A percentile compares a stretch with the other conserved stretches of the same genome.
Conservation (phyloP, 92 coral and sea anemone genomes). For the Blastomussa wellsi region DNA sequence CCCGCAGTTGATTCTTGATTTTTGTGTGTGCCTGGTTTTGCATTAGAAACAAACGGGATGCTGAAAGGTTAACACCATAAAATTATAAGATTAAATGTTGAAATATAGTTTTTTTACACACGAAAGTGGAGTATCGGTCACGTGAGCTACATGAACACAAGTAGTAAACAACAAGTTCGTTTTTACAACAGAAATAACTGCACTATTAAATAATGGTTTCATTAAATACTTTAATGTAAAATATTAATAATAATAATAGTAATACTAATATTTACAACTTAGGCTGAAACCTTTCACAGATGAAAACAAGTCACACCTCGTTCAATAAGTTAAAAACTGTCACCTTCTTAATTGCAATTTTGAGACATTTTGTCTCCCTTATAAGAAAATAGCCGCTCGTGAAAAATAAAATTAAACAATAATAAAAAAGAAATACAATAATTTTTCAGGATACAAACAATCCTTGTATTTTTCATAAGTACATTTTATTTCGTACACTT, state of each 20-base stretch:
- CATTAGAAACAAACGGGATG: too few species aligned
- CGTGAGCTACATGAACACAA: too few species aligned
- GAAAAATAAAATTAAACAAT: constrained; percentile 34
- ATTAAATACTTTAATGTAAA: constrained; percentile 51
- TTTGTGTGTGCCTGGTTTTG: too few species aligned
- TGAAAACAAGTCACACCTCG: constrained; percentile 36
- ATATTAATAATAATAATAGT: constrained; percentile 38
- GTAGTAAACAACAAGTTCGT: too few species aligned
- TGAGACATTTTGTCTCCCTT: constrained; percentile 13
- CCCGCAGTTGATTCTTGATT: too few species aligned
- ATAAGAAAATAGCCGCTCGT: constrained; percentile 34
- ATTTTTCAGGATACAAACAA: not conserved
- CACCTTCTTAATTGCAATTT: not conserved
- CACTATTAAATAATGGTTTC: constrained; percentile 7
- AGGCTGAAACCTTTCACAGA: constrained; percentile 26
- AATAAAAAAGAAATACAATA: constrained; percentile 28
- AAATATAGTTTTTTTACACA: too few species aligned
- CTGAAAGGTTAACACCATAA: too few species aligned
- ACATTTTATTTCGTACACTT: not conserved
- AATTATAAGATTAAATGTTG: too few species aligned
- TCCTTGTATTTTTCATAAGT: not conserved
- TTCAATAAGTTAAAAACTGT: constrained; percentile 44
- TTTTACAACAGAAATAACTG: not conserved
- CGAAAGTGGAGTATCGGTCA: too few species aligned
- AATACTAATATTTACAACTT: constrained; percentile 47